Conservation (phyloP, 2,888 invertebrate genomes). For the Leucoma salicis region DNA sequence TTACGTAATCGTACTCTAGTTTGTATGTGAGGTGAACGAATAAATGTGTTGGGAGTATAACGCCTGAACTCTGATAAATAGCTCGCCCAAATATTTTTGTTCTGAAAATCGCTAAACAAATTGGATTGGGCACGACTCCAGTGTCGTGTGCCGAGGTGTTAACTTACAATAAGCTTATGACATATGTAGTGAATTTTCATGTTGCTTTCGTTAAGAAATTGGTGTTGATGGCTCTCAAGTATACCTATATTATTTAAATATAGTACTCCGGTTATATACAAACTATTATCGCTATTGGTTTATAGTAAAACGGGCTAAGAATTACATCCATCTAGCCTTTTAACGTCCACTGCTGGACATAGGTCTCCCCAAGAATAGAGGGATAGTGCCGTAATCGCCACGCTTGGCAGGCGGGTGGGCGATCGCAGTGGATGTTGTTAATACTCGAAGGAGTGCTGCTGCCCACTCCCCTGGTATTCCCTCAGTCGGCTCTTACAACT, state of each 20-base stretch:
- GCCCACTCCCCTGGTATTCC: no score
- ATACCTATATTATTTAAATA: not conserved
- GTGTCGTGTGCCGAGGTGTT: conserved; percentile 40
- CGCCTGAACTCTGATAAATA: conserved; percentile 70
- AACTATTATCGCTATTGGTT: not conserved
- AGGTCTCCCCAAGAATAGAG: not conserved
- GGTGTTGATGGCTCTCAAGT: conserved; percentile 5
- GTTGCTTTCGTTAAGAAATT: conserved; percentile 19
- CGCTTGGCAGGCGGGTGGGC: not conserved
- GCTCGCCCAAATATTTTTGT: conserved; percentile 63
- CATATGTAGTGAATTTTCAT: conserved; percentile 28
- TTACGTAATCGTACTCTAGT: conserved; percentile 70
- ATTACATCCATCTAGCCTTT: not conserved
- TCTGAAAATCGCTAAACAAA: conserved; percentile 68
- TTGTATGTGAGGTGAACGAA: conserved; percentile 66
- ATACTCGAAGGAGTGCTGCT: no score
- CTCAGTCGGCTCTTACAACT: no score
- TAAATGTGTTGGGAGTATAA: conserved; percentile 69
- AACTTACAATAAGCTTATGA: conserved; percentile 48
- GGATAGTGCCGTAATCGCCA: not conserved
- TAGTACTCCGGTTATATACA: not conserved
- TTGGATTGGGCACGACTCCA: conserved; percentile 54
- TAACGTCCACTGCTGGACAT: not conserved
- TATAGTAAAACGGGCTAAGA: no score
- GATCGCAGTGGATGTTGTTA: no score